phyloP scores from a whole-genome alignment of 35 echinoderm and acorn worm species.

The Anneissia japonica region DNA sequence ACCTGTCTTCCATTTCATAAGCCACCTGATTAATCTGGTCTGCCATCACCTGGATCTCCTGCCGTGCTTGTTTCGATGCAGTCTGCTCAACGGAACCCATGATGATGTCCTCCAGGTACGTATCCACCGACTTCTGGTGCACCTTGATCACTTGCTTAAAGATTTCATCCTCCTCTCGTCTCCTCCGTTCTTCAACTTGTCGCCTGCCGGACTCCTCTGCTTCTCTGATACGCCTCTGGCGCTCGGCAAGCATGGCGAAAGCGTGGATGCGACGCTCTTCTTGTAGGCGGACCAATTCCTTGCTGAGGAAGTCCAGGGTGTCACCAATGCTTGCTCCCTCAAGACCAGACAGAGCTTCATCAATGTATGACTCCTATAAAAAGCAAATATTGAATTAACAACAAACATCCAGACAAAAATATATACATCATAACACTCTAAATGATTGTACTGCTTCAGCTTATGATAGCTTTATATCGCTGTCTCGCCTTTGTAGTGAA shows the following conservation, averaged over 20 bases:
- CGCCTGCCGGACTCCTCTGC: conserved; percentile 88
- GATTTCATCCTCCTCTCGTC: conserved; percentile 97
- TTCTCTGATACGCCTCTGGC: conserved; percentile 77
- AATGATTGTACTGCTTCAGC: too few species aligned
- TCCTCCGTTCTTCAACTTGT: conserved; percentile 89
- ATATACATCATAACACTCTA: too few species aligned
- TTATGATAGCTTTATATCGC: too few species aligned
- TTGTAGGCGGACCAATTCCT: conserved; percentile 88
- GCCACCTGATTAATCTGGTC: conserved; percentile 88
- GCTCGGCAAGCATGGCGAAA: conserved; percentile 95
- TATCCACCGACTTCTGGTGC: conserved; percentile 87
- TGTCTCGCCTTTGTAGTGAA: too few species aligned
- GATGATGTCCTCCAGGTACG: conserved; percentile 93
- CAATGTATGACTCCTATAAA: conserved; percentile 83
- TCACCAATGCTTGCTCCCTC: conserved; percentile 78
- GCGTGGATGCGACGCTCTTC: conserved; percentile 98
- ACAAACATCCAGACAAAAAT: not conserved
- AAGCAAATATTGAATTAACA: not conserved
- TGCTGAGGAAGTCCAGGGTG: conserved; percentile 97
- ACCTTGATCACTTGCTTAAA: conserved; percentile 99
- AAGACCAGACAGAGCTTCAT: conserved; percentile 68
- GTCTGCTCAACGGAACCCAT: conserved; percentile 67
- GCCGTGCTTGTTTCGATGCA: conserved; percentile 70
- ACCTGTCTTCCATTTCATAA: conserved; percentile 92
- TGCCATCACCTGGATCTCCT: conserved; percentile 74